Conservation (phyloP, 2,113 vertebrate genomes). For the Psettodes erumei region DNA sequence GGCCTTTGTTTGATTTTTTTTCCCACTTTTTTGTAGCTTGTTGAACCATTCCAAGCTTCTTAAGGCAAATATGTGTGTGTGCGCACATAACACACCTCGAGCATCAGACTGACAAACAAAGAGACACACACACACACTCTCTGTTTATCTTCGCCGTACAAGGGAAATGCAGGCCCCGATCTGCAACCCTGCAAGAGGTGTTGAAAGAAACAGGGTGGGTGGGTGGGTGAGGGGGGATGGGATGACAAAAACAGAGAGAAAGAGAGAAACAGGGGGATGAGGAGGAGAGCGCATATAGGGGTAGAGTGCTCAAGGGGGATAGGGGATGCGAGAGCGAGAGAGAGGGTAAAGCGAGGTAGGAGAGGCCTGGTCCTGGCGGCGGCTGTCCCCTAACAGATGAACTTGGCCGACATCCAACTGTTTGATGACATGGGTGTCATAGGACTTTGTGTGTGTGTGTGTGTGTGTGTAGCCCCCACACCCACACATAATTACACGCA, state of each 20-base stretch:
- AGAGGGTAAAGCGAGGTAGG: slow-evolving; percentile 79
- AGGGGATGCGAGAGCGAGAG: slow-evolving; percentile 86
- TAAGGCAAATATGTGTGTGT: not conserved
- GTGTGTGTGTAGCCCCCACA: slow-evolving; percentile 22
- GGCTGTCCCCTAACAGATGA: slow-evolving; percentile 99
- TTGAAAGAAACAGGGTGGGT: slow-evolving; percentile 33
- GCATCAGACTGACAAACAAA: slow-evolving; percentile 43
- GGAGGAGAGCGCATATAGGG: slow-evolving; percentile 84
- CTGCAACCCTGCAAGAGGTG: slow-evolving; percentile 52
- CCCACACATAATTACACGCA: slow-evolving; percentile 20
- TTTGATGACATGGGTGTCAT: slow-evolving; percentile 92
- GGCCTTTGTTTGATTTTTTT: slow-evolving; percentile 45
- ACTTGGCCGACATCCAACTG: slow-evolving; percentile 94
- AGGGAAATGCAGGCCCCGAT: slow-evolving; percentile 56
- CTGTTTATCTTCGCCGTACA: slow-evolving; percentile 64
- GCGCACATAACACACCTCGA: slow-evolving; percentile 5
- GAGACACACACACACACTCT: slow-evolving; percentile 24
- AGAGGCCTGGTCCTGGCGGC: slow-evolving; percentile 80
- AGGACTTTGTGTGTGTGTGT: slow-evolving; percentile 43
- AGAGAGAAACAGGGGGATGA: slow-evolving; percentile 82
- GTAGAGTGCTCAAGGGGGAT: slow-evolving; percentile 91
- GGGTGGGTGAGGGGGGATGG: slow-evolving; percentile 20
- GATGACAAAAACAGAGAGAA: slow-evolving; percentile 62
- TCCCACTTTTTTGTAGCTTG: slow-evolving; percentile 19
- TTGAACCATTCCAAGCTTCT: slow-evolving; percentile 38